Conservation (phyloP, 2,797 vertebrate species). For the Threskiornis aethiopicus region DNA sequence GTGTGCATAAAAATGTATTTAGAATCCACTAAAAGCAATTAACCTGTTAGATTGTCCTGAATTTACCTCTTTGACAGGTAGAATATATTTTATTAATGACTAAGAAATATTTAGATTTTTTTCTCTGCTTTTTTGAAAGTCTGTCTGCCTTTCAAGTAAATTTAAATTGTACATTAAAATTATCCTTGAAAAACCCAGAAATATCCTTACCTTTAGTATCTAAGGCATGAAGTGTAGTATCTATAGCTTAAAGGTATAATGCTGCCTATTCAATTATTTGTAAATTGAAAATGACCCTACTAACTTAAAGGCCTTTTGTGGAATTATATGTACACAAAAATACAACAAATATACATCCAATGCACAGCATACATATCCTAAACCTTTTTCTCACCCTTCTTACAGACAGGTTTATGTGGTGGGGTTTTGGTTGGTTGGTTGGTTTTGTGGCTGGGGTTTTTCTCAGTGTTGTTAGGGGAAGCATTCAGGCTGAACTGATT, state of each 20-base stretch:
- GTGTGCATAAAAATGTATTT: neutral
- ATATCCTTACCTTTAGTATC: neutral
- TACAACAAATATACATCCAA: neutral
- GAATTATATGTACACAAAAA: neutral
- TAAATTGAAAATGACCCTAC: neutral
- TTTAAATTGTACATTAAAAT: neutral
- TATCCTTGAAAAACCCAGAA: neutral
- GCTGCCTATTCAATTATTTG: neutral
- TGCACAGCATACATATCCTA: neutral
- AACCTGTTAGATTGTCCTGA: neutral
- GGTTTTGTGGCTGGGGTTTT: neutral
- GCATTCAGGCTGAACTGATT: neutral
- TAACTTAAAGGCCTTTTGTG: neutral
- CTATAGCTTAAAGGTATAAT: neutral
- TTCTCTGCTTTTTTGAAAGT: neutral
- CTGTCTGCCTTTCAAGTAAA: neutral
- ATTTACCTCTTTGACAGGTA: neutral
- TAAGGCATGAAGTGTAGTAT: neutral
- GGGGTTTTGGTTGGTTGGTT: neutral
- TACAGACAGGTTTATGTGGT: neutral
- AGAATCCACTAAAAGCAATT: neutral
- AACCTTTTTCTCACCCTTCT: neutral
- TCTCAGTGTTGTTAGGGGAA: neutral
- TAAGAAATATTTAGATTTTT: neutral
- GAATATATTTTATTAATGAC: neutral